Percentiles rank a stretch among this genome's conserved stretches.
Conservation (phyloP, 2,797 vertebrate species). For the Lutra lutra region DNA sequence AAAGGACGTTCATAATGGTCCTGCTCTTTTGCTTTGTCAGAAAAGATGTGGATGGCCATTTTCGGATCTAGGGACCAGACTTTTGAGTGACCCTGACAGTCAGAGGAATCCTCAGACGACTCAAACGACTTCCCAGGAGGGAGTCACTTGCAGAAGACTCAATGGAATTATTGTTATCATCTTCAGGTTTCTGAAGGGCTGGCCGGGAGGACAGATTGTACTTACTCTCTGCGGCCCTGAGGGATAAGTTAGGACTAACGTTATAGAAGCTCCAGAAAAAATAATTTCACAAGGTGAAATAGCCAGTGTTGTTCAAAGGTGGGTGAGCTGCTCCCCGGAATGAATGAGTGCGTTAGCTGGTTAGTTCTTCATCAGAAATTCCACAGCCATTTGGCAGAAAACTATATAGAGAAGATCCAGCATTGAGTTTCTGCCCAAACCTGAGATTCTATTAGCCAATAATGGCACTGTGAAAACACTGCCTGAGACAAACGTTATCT, state of each 20-base stretch:
- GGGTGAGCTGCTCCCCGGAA: not conserved
- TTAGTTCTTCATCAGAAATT: not conserved
- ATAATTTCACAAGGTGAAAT: not conserved
- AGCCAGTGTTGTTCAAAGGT: not conserved
- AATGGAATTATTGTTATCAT: not conserved
- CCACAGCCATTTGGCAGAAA: not conserved
- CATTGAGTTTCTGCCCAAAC: not conserved
- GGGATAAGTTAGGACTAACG: not conserved
- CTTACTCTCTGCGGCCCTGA: not conserved
- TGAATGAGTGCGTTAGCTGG: not conserved
- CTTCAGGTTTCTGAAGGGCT: not conserved
- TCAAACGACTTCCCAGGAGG: not conserved
- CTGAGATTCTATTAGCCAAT: not conserved
- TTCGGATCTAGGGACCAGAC: not conserved
- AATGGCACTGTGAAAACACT: not conserved
- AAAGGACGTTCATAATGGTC: rapidly evolving
- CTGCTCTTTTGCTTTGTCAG: not conserved
- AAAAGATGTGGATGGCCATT: not conserved
- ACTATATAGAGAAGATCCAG: not conserved
- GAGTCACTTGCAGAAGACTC: not conserved
- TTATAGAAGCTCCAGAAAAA: not conserved
- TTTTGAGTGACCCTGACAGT: not conserved
- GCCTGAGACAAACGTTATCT: not conserved
- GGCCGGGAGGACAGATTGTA: not conserved
- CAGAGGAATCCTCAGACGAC: not conserved